These are phyloP conservation scores for Alentia gelatinosa DNA, from an alignment of 2,888 invertebrate genomes.

Conservation along the genomic window DNA sequence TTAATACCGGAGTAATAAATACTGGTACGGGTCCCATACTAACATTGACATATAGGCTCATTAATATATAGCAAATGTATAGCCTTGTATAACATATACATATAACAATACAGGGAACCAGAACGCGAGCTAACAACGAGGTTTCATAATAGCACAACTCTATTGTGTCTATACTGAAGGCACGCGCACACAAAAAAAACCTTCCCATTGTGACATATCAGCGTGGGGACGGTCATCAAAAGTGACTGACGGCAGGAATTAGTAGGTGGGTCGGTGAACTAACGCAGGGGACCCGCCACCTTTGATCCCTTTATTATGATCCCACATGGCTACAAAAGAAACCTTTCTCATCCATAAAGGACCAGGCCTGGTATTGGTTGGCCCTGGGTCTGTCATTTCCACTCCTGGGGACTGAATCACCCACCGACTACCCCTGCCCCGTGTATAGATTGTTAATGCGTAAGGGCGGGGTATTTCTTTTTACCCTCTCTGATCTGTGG, in stretches of 20 bases:
- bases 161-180: too few relatives aligned
- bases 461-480: neutral
- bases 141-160: too few relatives aligned
- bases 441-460: constrained; percentile 10
- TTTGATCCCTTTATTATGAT: neutral
- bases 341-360: constrained; percentile 9
- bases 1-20: too few relatives aligned
- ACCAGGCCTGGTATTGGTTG: neutral
- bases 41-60: too few relatives aligned
- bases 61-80: too few relatives aligned
- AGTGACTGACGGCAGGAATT: neutral
- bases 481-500: too few relatives aligned
- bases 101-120: too few relatives aligned
- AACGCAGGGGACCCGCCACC: neutral
- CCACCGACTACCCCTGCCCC: too few relatives aligned
- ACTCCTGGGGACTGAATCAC: neutral
- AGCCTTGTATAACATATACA: too few relatives aligned
- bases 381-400: neutral
- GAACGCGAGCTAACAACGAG: too few relatives aligned
- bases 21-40: too few relatives aligned
- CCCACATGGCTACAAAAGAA: neutral
- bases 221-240: neutral
- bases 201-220: neutral
- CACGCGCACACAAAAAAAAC: too few relatives aligned
- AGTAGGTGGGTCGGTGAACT: neutral